phyloP scores from a whole-genome alignment of 2,113 vertebrate genomes.

The Anhinga anhinga region DNA sequence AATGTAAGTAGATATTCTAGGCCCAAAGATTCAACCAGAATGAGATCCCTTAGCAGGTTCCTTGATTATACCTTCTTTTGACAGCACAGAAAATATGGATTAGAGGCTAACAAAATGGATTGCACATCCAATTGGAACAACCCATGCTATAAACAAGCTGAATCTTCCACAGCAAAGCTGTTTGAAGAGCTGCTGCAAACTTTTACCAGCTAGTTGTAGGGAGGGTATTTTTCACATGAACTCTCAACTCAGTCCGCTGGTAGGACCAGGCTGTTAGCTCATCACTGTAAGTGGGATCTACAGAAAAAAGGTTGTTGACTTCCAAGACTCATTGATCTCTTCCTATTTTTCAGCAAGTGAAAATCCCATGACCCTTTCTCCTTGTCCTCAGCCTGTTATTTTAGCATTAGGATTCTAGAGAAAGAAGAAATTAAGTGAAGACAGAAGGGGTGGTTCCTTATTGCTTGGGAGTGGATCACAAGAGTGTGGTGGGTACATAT shows the following conservation, averaged over 20 bases:
- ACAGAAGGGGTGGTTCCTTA: not conserved
- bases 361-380: not conserved
- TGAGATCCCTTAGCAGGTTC: not conserved
- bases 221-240: not conserved
- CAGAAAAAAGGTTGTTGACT: not conserved
- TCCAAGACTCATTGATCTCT: not conserved
- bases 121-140: not conserved
- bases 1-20: not conserved
- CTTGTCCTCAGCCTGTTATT: not conserved
- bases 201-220: not conserved
- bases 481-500: not conserved
- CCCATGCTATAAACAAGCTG: not conserved
- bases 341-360: not conserved
- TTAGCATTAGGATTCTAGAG: not conserved
- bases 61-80: not conserved
- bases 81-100: not conserved
- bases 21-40: not conserved
- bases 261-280: not conserved
- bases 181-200: not conserved
- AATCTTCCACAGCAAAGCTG: not conserved
- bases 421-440: not conserved
- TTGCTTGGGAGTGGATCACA: not conserved
- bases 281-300: rapidly evolving
- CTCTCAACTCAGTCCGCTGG: not conserved
- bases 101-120: not conserved